Evolutionary conservation across 2,797 vertebrate species (phyloP).

Genomic region (Choloepus didactylus): DNA sequence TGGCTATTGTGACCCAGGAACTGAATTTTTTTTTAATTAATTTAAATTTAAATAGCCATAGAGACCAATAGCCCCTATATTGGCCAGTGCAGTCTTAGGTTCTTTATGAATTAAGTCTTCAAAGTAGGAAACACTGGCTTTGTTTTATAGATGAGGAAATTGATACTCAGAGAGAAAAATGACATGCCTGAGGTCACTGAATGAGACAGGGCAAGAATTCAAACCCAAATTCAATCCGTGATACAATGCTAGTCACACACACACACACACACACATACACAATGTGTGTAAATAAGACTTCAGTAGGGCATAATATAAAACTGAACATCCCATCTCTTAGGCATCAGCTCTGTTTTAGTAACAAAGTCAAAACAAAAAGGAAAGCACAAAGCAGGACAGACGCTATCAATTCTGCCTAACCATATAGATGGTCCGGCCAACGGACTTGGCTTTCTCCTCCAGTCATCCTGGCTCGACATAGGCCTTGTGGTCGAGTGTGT

Average conservation of each 20-base stretch:
- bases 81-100: background rate
- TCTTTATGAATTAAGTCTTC: background rate
- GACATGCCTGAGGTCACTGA: background rate
- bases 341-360: conserved; percentile 80
- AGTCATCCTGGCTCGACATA: conserved; percentile 42
- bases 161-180: background rate
- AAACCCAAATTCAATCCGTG: background rate
- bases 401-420: conserved; percentile 76
- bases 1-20: background rate
- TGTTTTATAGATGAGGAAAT: conserved; percentile 16
- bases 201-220: background rate
- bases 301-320: conserved; percentile 58
- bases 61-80: background rate
- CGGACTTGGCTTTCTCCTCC: conserved; percentile 52
- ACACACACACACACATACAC: background rate
- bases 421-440: conserved; percentile 55
- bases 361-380: conserved; percentile 79
- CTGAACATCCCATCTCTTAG: conserved; percentile 32
- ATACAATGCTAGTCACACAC: background rate
- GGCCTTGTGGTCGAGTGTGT: conserved; percentile 74
- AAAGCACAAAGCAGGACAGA: conserved; percentile 66
- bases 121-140: conserved; percentile 1
- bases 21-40: background rate
- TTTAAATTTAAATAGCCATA: background rate
- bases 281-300: background rate